Evolutionary conservation across 1,140 invertebrate species (phyloP), one percentile per base, ranked within the genome.

Genomic region (Drosophila bocqueti): DNA sequence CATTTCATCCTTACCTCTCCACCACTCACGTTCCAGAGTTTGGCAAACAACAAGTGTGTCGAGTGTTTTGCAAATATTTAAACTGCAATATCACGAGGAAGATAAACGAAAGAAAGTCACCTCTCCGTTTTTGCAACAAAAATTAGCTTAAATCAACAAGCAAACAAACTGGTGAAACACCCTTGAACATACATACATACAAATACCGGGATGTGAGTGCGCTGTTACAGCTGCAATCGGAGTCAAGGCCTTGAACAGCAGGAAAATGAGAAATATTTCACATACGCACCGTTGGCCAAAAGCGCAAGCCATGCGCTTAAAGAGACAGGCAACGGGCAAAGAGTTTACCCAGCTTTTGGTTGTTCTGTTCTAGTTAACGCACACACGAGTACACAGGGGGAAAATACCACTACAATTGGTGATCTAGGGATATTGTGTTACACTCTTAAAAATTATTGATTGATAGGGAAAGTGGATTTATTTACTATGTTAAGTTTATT

Each of bases 231-330:
- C 67, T 77, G 47, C 43, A 87, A 79, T 71, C 62, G 75, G 76
- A 71, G 55, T 78, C 64, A 83, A 66, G 55, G 63, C 43, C 75
- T 65, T 40, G 67, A 67, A 66, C 43, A 78, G 66, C 58, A 36
- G 66, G 76, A 66, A 86, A 63, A 79, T 78, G 72, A 75, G 60
- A 71, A 66, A 81, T 83, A 83, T 83, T 79, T 40, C 72, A 40
- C 77, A 87, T 83, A 87, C 84, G 83, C 84, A 83, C 59, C 68
- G 84, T 83, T 89, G 84, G 73, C 84, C 67, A 77, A 85, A 78
- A 76, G 62, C 73, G 75, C 82, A 78, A 78, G 52, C 82, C 38
- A 74, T 67, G 75, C 79, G 76, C 68, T 75, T 67, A 79, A 81
- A 72, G 52, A 71, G 58, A 82, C 59, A 75, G 55, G 55, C 52